Base-by-base conservation (phyloP, 2,888 invertebrate genomes). In the Oxyscelio sp. region DNA sequence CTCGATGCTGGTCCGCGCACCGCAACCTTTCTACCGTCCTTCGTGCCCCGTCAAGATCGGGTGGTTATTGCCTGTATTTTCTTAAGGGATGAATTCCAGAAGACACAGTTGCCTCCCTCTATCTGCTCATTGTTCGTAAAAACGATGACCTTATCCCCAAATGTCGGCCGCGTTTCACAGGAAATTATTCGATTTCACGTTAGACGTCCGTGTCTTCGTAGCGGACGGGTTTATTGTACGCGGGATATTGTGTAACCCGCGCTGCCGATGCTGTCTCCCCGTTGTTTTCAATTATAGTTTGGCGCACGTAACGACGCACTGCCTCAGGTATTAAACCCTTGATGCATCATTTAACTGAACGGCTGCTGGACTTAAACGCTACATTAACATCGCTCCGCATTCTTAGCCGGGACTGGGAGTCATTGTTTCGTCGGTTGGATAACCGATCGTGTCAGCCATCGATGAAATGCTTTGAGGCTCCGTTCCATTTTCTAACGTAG, bases 1-100 rank as follows among this genome's bases (percentile, higher is more conserved):
- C 74, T 68, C 73, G 65, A 34, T 2, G 79, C 70, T 58, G 63
- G 43, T 52, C 58, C 79, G 63, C 63, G 34, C 56, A 15, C 43
- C 31, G 13, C 24, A 48, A 66, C 43, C 66, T 43, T 34, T 63
- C 65, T 78, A 82, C 63, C 61, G 58, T 81, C 74, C 78, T 77
- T 77, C 74, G 48, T 83, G 58, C 73, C 74, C 86, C 89, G 87
- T 89, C 89, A 87, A 91, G 88, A 90, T 90, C 89, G 89, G 87
- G 88, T 89, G 91, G 92, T 93, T 93, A 92, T 92, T 93, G 91
- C 91, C 92, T 91, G 91, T 92, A 92, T 93, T 92, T 93, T 92
- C 91, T 92, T 92, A 90, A 92, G 89, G 88, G 88, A 90, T 90
- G 87, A 90, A 89, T 89, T 89, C 85, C 84, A 75, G 43, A 54